Percentiles rank a stretch among this genome's conserved stretches.
phyloP scores from a whole-genome alignment of 2,888 invertebrate genomes.

The Machimus rusticus region DNA sequence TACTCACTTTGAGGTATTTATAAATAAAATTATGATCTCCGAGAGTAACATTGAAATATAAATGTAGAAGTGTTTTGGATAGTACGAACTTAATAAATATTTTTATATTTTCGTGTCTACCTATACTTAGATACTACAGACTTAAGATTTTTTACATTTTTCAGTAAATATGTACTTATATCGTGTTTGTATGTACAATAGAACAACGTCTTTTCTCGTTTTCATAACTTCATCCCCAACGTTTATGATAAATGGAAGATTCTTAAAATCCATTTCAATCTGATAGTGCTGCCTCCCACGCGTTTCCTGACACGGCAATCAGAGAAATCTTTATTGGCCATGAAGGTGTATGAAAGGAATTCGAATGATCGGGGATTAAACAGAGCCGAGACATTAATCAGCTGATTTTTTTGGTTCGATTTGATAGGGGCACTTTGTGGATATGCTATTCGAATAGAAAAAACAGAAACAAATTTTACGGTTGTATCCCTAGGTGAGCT shows the following conservation, averaged over 20 bases:
- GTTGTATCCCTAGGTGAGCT: neutral
- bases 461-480: conserved; percentile 14
- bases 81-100: neutral
- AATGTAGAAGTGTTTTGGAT: neutral
- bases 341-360: neutral
- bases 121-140: neutral
- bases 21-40: neutral
- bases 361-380: neutral
- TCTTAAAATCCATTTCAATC: neutral
- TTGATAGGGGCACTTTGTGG: conserved; percentile 5
- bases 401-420: conserved; percentile 1
- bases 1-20: neutral
- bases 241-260: neutral
- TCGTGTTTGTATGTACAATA: neutral
- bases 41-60: neutral
- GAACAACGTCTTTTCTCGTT: neutral
- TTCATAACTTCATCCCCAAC: neutral
- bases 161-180: neutral
- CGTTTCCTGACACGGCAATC: neutral
- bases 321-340: neutral
- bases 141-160: neutral
- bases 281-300: neutral
- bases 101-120: neutral
- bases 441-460: neutral
- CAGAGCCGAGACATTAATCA: neutral